A percentile compares a stretch with the other conserved stretches of the same genome.
Conservation (phyloP, 64 coral and sea anemone genomes). For the Hydrozoanthus tunicans region DNA sequence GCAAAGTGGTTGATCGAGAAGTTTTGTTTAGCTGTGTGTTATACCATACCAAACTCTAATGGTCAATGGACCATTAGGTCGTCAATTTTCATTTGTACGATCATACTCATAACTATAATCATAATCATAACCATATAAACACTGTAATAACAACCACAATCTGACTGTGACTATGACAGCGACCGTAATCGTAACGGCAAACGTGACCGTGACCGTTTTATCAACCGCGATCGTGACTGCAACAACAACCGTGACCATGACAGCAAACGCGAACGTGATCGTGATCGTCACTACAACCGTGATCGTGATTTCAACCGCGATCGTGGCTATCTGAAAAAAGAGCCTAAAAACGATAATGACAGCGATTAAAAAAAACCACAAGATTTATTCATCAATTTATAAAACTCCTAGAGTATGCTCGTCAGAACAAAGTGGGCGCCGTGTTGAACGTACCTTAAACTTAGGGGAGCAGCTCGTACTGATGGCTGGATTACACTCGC, state of each 20-base stretch:
- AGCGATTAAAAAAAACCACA: neutral
- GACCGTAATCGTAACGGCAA: neutral
- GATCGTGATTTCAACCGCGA: too few species aligned
- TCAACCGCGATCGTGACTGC: neutral
- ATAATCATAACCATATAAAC: neutral
- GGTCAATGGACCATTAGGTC: neutral
- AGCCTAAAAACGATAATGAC: too few species aligned
- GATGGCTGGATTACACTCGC: slow-evolving; percentile 24
- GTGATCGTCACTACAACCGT: too few species aligned
- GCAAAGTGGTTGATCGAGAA: too few species aligned
- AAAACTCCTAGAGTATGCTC: neutral
- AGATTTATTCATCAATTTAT: too few species aligned
- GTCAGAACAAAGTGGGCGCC: too few species aligned
- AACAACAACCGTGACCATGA: too few species aligned
- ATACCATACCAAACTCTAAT: neutral
- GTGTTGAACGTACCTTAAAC: slow-evolving; percentile 15
- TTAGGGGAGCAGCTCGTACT: neutral
- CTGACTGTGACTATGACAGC: neutral
- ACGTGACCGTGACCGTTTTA: neutral
- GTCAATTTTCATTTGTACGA: neutral
- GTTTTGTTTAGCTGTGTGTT: too few species aligned
- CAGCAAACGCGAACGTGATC: too few species aligned
- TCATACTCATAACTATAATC: neutral
- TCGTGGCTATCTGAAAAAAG: too few species aligned
- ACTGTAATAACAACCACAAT: neutral